Conservation (phyloP, 2,888 invertebrate species). For the Calephelis perditalis region DNA sequence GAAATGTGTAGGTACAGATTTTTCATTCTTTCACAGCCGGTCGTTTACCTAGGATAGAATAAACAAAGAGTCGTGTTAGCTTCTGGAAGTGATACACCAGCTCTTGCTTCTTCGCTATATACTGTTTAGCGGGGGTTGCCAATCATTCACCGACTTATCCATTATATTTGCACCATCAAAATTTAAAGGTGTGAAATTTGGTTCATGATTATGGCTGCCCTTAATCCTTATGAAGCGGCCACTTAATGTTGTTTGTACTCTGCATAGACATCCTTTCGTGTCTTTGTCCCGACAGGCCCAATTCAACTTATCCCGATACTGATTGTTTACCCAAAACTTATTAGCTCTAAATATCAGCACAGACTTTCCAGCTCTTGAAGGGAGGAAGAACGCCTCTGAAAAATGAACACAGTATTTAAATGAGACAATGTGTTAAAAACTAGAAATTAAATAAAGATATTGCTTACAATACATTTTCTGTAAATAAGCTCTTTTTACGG, state of each 20-base stretch:
- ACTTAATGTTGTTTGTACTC: conserved; percentile 69
- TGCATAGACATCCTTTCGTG: conserved; percentile 57
- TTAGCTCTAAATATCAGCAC: conserved; percentile 64
- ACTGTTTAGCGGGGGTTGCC: conserved; percentile 32
- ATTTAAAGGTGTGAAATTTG: conserved; percentile 64
- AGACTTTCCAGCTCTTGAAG: conserved; percentile 68
- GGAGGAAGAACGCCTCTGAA: conserved; percentile 66
- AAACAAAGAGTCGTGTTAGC: not conserved
- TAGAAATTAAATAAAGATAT: too few species aligned
- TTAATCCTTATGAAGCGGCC: conserved; percentile 62
- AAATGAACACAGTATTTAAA: not conserved
- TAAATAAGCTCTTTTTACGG: too few species aligned
- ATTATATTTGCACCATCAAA: conserved; percentile 45
- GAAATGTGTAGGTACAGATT: not conserved
- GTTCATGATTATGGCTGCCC: conserved; percentile 58
- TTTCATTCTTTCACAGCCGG: conserved; percentile 6
- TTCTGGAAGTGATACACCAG: conserved; percentile 10
- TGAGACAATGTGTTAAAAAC: too few species aligned
- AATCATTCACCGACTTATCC: conserved; percentile 38
- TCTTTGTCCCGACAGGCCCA: conserved; percentile 74
- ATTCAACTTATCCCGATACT: conserved; percentile 64
- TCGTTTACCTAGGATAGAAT: not conserved
- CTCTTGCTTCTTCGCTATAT: conserved; percentile 21
- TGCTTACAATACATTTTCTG: too few species aligned
- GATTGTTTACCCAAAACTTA: conserved; percentile 73